phyloP scores from a whole-genome alignment of 64 coral and sea anemone species.

The Porites lutea region DNA sequence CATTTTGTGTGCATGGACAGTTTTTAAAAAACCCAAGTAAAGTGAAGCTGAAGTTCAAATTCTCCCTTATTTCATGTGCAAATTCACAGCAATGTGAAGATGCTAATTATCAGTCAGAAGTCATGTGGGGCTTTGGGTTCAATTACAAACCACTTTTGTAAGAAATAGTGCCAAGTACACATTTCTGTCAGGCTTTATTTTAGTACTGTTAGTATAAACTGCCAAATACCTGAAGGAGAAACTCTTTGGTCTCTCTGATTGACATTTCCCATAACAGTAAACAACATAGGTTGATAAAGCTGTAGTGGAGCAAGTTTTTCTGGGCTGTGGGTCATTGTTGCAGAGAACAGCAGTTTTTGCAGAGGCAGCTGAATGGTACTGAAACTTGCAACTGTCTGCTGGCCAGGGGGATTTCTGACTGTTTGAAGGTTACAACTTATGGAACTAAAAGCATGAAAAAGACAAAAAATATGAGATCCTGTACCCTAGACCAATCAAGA shows the following conservation, averaged over 20 bases:
- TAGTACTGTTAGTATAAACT: not conserved
- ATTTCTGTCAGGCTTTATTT: no score
- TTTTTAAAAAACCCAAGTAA: no score
- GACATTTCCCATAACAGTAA: slow-evolving; percentile 41
- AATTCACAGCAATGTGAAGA: no score
- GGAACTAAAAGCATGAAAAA: not conserved
- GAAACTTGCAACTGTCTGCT: slow-evolving; percentile 64
- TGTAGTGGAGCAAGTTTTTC: slow-evolving; percentile 90
- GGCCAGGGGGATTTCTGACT: slow-evolving; percentile 31
- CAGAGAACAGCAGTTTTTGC: slow-evolving; percentile 96
- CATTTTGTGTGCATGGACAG: no score
- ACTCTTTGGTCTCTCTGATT: not conserved
- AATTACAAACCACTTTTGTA: no score
- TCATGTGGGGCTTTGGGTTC: no score
- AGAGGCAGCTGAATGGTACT: slow-evolving; percentile 77
- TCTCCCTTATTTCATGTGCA: no score
- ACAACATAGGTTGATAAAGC: slow-evolving; percentile 81
- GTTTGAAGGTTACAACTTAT: slow-evolving; percentile 53
- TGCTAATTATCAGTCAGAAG: no score
- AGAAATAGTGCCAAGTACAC: no score
- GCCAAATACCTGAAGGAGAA: not conserved
- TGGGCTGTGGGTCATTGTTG: slow-evolving; percentile 95
- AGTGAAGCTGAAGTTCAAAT: no score
- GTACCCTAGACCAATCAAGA: no score
- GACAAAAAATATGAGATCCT: no score